Conservation (phyloP, 2,888 invertebrate species). For the Hyles lineata region DNA sequence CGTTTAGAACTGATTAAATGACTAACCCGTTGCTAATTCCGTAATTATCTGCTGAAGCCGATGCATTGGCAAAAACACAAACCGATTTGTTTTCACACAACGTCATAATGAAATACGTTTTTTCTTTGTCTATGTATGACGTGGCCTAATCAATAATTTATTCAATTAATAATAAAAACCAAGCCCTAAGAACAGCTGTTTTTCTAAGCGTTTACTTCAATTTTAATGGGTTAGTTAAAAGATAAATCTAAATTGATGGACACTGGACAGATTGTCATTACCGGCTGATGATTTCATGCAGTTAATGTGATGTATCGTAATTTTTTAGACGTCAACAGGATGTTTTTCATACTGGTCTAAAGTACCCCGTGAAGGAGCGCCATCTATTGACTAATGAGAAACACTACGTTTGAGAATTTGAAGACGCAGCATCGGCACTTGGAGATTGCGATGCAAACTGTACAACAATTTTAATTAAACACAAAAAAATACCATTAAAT, state of each 20-base stretch:
- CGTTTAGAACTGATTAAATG: not conserved
- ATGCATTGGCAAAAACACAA: slow-evolving; percentile 14
- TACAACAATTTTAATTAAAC: not conserved
- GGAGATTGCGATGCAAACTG: not conserved
- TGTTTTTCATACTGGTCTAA: not conserved
- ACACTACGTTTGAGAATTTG: not conserved
- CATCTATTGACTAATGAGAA: not conserved
- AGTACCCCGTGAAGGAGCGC: not conserved
- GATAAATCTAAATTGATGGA: not conserved
- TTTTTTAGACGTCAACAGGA: slow-evolving; percentile 15
- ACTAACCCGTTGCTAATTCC: slow-evolving; percentile 15
- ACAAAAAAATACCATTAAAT: not conserved
- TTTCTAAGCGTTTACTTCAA: not conserved
- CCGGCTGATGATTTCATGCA: slow-evolving; percentile 1
- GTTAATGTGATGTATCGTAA: not conserved
- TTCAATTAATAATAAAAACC: not conserved
- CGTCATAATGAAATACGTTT: slow-evolving; percentile 8
- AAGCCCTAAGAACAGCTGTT: not conserved
- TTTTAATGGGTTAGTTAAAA: not conserved
- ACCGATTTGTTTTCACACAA: slow-evolving; percentile 5
- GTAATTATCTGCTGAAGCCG: slow-evolving; percentile 1
- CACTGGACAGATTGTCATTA: not conserved
- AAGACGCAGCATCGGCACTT: too few species aligned
- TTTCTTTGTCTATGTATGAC: slow-evolving; percentile 18
- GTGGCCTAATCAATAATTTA: not conserved